Conservation (phyloP, 2,113 vertebrate species). For the Pontoporia blainvillei region DNA sequence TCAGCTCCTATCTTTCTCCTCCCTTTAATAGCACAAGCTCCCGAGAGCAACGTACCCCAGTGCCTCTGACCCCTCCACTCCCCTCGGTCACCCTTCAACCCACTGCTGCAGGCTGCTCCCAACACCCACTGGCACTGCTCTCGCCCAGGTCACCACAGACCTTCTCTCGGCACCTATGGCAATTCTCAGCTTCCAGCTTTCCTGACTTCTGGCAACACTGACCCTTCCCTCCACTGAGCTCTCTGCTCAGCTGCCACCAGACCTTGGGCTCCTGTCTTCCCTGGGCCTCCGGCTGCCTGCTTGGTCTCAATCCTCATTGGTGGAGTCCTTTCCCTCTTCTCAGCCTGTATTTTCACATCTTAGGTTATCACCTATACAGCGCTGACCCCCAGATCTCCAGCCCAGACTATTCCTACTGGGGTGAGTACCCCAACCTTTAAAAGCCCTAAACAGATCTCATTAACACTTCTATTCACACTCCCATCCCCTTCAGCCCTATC, state of each 20-base stretch:
- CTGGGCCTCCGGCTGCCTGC: rapidly evolving
- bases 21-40: not conserved
- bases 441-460: not conserved
- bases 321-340: not conserved
- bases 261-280: not conserved
- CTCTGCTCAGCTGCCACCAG: not conserved
- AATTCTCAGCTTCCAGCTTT: not conserved
- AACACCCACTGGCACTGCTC: not conserved
- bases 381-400: not conserved
- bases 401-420: not conserved
- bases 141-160: not conserved
- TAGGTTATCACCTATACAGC: not conserved
- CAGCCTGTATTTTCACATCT: not conserved
- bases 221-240: too few relatives aligned
- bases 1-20: not conserved
- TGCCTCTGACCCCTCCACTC: rapidly evolving
- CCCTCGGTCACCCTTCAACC: not conserved
- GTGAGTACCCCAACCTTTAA: not conserved
- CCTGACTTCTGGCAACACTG: not conserved
- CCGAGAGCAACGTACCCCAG: not conserved
- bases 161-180: not conserved
- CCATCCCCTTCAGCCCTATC: not conserved
- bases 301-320: not conserved
- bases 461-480: not conserved
- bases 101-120: not conserved